Percentiles rank a stretch among this genome's conserved stretches.
Conservation (phyloP, 2,113 vertebrate genomes). For the Mesitornis unicolor region DNA sequence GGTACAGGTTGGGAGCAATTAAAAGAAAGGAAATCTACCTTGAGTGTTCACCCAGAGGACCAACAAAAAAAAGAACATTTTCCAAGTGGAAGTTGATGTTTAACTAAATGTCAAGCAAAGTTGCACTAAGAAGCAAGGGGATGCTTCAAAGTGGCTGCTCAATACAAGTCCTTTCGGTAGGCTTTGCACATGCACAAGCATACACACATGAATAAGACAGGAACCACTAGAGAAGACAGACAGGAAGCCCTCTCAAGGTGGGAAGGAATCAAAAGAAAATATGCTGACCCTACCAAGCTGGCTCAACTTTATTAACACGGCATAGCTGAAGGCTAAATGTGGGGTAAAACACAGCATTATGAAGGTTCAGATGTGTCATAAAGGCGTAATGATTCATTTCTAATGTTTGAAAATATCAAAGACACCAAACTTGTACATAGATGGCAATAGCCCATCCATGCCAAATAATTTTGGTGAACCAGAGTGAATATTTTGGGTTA, state of each 20-base stretch:
- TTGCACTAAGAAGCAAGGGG: background rate
- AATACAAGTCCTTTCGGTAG: background rate
- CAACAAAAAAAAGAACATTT: background rate
- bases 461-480: background rate
- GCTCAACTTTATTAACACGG: background rate
- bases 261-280: background rate
- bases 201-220: background rate
- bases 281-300: background rate
- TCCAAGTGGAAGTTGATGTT: background rate
- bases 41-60: background rate
- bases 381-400: background rate
- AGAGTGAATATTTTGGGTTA: background rate
- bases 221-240: background rate
- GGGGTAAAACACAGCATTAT: rapidly evolving
- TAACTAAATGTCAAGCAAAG: background rate
- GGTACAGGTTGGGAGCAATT: background rate
- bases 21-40: background rate
- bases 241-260: background rate
- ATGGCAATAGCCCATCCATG: background rate
- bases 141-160: background rate
- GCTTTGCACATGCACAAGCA: background rate
- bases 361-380: background rate
- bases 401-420: background rate
- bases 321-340: background rate
- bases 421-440: background rate